Evolutionary conservation across 2,797 vertebrate species (phyloP).

Genomic region (Fringilla coelebs): DNA sequence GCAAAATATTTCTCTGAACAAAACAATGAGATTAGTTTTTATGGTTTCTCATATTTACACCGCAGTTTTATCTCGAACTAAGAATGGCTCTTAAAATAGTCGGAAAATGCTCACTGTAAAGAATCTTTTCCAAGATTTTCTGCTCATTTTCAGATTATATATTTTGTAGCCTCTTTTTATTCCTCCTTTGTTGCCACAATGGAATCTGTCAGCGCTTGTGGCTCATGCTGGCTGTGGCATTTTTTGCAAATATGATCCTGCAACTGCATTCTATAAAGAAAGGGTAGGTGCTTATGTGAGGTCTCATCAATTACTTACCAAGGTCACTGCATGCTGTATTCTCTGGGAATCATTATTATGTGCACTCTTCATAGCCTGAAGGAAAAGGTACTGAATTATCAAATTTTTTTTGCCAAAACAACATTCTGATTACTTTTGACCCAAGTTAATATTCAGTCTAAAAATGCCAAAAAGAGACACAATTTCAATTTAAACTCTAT

Average conservation of each 20-base stretch:
- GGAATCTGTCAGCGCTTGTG: neutral
- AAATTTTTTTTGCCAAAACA: neutral
- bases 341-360: neutral
- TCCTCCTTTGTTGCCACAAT: neutral
- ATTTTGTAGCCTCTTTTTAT: neutral
- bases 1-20: neutral
- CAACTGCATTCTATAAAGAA: neutral
- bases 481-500: neutral
- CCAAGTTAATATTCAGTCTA: conserved; percentile 1
- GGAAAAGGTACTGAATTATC: neutral
- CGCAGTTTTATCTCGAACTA: neutral
- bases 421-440: conserved; percentile 9
- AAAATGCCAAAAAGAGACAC: conserved; percentile 6
- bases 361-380: neutral
- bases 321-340: neutral
- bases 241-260: conserved; percentile 37
- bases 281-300: neutral
- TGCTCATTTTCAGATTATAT: neutral
- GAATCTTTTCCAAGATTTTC: neutral
- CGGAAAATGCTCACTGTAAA: neutral
- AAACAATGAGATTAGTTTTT: neutral
- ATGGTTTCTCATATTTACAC: neutral
- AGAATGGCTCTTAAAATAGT: neutral
- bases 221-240: neutral
- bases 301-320: conserved; percentile 7